Base-by-base conservation (phyloP, 1,140 invertebrate genomes). In the Diuraphis noxia region DNA sequence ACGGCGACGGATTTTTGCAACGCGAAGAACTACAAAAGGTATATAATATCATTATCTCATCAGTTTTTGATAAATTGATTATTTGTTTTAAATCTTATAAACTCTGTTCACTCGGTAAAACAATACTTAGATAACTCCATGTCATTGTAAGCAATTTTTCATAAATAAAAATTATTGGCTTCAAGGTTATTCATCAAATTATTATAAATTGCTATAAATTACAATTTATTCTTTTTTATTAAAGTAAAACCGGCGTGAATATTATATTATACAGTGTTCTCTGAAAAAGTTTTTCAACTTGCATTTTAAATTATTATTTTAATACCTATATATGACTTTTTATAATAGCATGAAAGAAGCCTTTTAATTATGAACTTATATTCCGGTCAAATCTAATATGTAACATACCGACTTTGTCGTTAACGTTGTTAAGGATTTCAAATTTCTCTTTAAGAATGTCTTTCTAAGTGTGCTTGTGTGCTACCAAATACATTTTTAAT, bases 1-100 rank as follows among this genome's bases (percentile, higher is more conserved):
- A 97, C 93, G 96, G 96, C 92, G 95, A 97, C 93, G 96, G 96
- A 41, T 95, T 95, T 92, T 93, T 97, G 86, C 95, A 96, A 92
- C 94, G 94, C 52, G 95, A 95, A 49, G 97, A 97, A 94, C 94
- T 97, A 52, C 94, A 95, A 41, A 94, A 95, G 94, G 95, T 96
- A 94, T 93, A 87, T 82, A 49, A n/a, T n/a, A 72, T n/a, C 17
- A 21, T 46, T 36, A 13, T 36, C 52, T 36, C 6, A 2, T 49
- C 30, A 17, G 56, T 63, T 63, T 46, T n/a, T 63, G n/a, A 17
- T 63, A 17, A 17, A 5, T 63, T n/a, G 0, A n/a, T n/a, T 17
- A 5, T 63, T n/a, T 63, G n/a, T 63, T 17, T 63, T n/a, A 0
- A 25, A n/a, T 72, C 19, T 17, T 17, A 72, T 72, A 72, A 72